Evolutionary conservation across 2,797 vertebrate genomes (phyloP).

Genomic region (Parauchenoglanis ngamensis): DNA sequence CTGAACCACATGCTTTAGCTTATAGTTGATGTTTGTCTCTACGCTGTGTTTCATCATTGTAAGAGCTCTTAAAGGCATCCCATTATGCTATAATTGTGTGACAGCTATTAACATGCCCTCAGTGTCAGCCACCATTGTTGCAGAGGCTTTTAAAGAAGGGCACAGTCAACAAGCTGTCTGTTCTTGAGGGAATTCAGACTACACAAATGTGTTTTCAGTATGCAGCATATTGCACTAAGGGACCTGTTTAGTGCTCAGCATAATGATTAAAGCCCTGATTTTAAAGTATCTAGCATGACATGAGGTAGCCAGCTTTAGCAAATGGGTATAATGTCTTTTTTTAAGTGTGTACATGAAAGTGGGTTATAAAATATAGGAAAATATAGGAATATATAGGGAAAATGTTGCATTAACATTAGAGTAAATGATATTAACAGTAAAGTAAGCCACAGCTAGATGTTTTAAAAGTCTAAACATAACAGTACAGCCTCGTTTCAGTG

Average conservation of each 20-base stretch:
- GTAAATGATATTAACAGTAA: neutral
- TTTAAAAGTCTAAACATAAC: neutral
- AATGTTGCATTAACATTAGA: neutral
- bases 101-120: conserved; percentile 34
- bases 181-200: conserved; percentile 4
- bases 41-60: conserved; percentile 28
- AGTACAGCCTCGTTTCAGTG: neutral
- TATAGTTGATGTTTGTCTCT: conserved; percentile 41
- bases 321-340: neutral
- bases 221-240: neutral
- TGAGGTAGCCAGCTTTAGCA: neutral
- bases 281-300: neutral
- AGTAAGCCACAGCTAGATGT: neutral
- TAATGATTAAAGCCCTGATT: conserved; percentile 14
- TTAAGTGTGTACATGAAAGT: neutral
- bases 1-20: conserved; percentile 41
- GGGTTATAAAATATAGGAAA: neutral
- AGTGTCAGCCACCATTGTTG: conserved; percentile 23
- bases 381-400: too few species aligned
- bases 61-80: conserved; percentile 36
- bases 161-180: conserved; percentile 2
- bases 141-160: conserved; percentile 39
- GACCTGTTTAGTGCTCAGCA: neutral
- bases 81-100: conserved; percentile 31
- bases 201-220: conserved; percentile 15